These are phyloP conservation scores for Lithosia quadra DNA, from an alignment of 2,888 invertebrate species.

Conservation along the genomic window DNA sequence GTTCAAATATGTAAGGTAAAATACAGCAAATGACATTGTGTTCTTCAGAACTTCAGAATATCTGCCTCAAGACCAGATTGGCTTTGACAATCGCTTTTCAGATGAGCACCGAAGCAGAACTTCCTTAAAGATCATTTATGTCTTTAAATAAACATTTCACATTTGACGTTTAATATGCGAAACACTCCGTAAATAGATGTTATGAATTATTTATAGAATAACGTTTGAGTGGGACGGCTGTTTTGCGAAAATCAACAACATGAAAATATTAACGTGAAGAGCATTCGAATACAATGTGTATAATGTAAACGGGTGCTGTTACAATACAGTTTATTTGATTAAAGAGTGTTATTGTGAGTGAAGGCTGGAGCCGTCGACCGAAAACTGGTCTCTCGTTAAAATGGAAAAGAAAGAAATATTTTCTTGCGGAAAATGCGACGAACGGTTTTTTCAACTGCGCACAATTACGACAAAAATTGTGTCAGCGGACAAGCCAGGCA, in stretches of 20 bases:
- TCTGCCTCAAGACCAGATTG: neutral
- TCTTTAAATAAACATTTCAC: neutral
- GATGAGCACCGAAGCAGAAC: neutral
- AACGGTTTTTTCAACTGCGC: neutral
- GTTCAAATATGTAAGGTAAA: neutral
- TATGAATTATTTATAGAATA: slow-evolving; percentile 7
- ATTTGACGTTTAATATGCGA: neutral
- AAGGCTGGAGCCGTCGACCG: neutral
- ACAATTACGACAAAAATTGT: neutral
- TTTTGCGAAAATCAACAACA: slow-evolving; percentile 8
- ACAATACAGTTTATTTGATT: neutral
- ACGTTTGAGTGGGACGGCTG: neutral
- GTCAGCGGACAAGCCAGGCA: neutral
- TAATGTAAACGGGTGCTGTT: neutral
- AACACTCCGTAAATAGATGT: slow-evolving; percentile 6
- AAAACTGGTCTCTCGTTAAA: neutral
- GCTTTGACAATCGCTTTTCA: neutral
- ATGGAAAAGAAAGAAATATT: neutral
- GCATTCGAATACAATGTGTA: neutral
- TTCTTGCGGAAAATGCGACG: neutral
- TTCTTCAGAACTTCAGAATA: neutral
- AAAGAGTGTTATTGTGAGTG: neutral
- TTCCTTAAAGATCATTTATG: neutral
- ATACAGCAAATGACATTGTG: neutral
- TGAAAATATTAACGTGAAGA: neutral